Evolutionary conservation across 2,797 vertebrate genomes (phyloP), one percentile per base, ranked within the genome.

Genomic region (Naso thynnoides): DNA sequence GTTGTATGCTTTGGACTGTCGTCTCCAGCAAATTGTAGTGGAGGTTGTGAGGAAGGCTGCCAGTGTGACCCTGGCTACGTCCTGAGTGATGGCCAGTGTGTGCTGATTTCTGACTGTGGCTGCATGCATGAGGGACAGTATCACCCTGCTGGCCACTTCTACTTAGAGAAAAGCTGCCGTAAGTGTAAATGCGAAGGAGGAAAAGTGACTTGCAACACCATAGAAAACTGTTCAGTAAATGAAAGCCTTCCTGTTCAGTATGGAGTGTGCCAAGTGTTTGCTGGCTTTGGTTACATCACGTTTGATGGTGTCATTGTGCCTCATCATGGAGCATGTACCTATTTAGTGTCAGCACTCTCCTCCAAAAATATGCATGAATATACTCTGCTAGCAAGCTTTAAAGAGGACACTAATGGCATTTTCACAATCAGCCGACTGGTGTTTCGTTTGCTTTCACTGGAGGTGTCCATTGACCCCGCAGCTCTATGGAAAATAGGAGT

Each of bases 11-110:
- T 79, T 0, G 85, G 82, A 44, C 75, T 92, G 8, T 82, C 89
- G 0, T 81, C 76, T 0, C 69, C 85, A 0, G 78, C 70, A 21
- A 83, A 88, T 44, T 95, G 94, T 3, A 79, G 78, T 23, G 38
- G 84, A 0, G 41, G 59, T 44, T 94, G 93, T 65, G 91, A 89
- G 10, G 94, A 95, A 52, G 94, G 94, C 50, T 95, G 94, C 53
- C 83, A 91, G 70, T 94, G 94, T 3, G 76, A 93, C 11, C 41
- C 58, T 0, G 93, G 93, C 61, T 95, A 87, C 0, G 57, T 93
- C 67, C 88, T 90, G 39, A 92, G 92, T 0, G 91, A 93, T 1
- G 83, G 86, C 11, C 64, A 59, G 19, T 95, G 93, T 27, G 89
- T 94, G 19, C 62, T 84, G 0, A 14, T 92, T 60, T 87, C 88